phyloP scores from a whole-genome alignment of 2,113 vertebrate genomes.

The Muntiacus reevesi region DNA sequence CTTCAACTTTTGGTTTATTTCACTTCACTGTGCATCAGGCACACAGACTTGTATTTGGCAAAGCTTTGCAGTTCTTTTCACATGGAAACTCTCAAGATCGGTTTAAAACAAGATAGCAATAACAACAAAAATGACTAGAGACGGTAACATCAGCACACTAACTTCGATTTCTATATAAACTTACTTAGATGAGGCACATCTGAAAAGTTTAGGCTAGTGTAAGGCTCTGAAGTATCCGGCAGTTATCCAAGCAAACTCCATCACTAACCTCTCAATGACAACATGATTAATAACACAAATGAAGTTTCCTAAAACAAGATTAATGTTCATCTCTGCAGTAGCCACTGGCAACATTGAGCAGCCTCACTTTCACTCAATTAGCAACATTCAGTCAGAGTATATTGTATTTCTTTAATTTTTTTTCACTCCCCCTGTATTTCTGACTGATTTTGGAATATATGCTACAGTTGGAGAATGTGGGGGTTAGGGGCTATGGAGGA shows the following conservation, averaged over 20 bases:
- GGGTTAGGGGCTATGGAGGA: not conserved
- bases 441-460: not conserved
- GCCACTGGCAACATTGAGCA: not conserved
- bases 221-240: not conserved
- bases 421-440: not conserved
- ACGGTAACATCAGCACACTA: not conserved
- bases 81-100: not conserved
- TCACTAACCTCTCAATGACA: not conserved
- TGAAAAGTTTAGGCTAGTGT: not conserved
- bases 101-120: not conserved
- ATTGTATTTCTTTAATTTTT: not conserved
- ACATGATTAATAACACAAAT: slow-evolving; percentile 38
- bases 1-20: not conserved
- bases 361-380: not conserved
- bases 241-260: not conserved
- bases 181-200: not conserved
- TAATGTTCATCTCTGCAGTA: slow-evolving; percentile 21
- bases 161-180: not conserved
- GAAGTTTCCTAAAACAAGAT: slow-evolving; percentile 49
- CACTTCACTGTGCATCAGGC: not conserved
- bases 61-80: not conserved
- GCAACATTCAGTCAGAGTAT: not conserved
- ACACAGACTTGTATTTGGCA: not conserved
- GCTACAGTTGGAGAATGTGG: not conserved
- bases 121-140: not conserved